phyloP scores from a whole-genome alignment of 2,113 vertebrate species.

The Phaethon lepturus region DNA sequence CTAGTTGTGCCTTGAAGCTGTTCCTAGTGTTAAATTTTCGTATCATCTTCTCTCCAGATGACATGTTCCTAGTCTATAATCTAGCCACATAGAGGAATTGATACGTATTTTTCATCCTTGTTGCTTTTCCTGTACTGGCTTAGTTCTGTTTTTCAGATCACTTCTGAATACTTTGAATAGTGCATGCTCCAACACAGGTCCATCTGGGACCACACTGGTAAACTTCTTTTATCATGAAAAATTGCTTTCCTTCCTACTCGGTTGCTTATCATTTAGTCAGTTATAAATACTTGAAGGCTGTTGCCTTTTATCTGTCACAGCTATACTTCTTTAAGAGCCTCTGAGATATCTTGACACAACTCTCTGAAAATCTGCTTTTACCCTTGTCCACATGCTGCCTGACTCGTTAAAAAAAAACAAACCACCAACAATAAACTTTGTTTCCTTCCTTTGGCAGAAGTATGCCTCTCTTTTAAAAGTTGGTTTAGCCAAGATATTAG shows the following conservation, averaged over 20 bases:
- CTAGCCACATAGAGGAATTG: not conserved
- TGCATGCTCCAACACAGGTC: not conserved
- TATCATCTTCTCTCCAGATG: not conserved
- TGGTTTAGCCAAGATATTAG: not conserved
- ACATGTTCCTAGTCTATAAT: not conserved
- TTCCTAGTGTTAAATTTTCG: not conserved
- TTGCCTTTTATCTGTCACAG: not conserved
- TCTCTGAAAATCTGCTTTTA: not conserved
- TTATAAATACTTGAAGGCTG: constrained; percentile 2
- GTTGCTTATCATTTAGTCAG: not conserved
- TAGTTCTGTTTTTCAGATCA: not conserved
- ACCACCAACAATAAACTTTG: not conserved
- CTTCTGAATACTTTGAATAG: not conserved
- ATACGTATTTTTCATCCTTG: not conserved
- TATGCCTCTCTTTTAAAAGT: not conserved
- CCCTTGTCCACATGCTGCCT: not conserved
- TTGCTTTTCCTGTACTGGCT: not conserved
- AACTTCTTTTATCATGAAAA: not conserved
- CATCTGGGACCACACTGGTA: not conserved
- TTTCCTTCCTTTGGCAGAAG: not conserved
- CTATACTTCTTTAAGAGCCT: not conserved
- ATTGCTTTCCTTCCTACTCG: not conserved
- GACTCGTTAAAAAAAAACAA: not conserved
- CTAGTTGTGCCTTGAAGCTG: not conserved
- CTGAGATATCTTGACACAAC: not conserved